These are phyloP conservation scores for Nycticebus coucang DNA, from an alignment of 2,113 vertebrate genomes.

Conservation along the genomic window DNA sequence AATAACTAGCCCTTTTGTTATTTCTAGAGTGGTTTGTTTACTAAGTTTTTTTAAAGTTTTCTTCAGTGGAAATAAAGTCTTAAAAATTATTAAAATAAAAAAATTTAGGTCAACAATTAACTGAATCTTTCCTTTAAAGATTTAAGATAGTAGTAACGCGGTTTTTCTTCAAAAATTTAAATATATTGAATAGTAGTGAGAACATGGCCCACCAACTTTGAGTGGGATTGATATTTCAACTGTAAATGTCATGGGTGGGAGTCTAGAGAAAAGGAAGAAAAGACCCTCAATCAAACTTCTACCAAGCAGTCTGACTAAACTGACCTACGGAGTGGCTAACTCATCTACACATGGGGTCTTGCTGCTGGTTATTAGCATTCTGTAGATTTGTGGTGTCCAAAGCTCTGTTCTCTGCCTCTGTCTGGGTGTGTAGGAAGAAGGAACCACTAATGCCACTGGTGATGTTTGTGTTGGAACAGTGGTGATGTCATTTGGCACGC, in stretches of 20 bases:
- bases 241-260: not conserved
- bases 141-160: not conserved
- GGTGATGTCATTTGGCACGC: not conserved
- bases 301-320: constrained; percentile 69
- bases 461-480: not conserved
- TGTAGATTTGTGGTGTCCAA: not conserved
- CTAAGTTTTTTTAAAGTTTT: not conserved
- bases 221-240: not conserved
- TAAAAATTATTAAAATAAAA: not conserved
- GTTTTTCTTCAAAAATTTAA: not conserved
- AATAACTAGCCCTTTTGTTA: not conserved
- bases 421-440: not conserved
- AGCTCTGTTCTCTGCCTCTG: not conserved
- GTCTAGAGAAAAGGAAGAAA: not conserved
- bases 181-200: not conserved
- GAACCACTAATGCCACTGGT: not conserved
- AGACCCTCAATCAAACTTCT: constrained; percentile 57
- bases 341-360: constrained; percentile 14
- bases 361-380: constrained; percentile 16
- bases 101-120: not conserved
- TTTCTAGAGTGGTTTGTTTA: not conserved
- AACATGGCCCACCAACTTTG: not conserved
- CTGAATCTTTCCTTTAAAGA: not conserved
- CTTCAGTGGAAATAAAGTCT: not conserved
- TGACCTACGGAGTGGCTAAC: not conserved